Evolutionary conservation across 2,113 vertebrate genomes (phyloP).

Genomic region (Pollimyrus isidori): DNA sequence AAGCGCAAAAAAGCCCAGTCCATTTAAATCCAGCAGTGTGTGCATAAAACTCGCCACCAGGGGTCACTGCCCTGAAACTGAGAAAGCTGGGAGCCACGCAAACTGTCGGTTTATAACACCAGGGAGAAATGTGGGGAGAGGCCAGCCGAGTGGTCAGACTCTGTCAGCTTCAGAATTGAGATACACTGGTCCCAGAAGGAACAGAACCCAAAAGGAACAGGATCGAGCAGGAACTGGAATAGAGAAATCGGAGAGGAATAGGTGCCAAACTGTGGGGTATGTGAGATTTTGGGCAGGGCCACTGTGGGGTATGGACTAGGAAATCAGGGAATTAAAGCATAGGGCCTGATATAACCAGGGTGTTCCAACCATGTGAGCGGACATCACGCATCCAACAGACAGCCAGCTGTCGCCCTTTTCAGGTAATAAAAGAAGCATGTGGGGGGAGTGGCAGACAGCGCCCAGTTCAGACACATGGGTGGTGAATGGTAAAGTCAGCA

Average conservation of each 20-base stretch:
- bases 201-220: not conserved
- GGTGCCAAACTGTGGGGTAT: not conserved
- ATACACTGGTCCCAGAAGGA: not conserved
- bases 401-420: not conserved
- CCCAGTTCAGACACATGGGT: too few relatives aligned
- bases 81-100: not conserved
- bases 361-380: not conserved
- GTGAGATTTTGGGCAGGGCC: not conserved
- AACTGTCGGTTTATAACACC: not conserved
- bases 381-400: not conserved
- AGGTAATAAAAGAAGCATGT: not conserved
- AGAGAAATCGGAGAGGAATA: not conserved
- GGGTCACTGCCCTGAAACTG: not conserved
- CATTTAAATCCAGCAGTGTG: not conserved
- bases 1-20: not conserved
- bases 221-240: not conserved
- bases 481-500: not conserved
- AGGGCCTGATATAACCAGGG: not conserved
- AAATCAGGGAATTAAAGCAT: not conserved
- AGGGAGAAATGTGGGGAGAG: not conserved
- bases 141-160: not conserved
- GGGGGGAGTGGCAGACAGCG: not conserved
- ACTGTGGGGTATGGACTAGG: not conserved
- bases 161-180: not conserved
- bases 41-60: not conserved